phyloP scores from a whole-genome alignment of 1,140 invertebrate species.

The Zaprionus kolodkinae region DNA sequence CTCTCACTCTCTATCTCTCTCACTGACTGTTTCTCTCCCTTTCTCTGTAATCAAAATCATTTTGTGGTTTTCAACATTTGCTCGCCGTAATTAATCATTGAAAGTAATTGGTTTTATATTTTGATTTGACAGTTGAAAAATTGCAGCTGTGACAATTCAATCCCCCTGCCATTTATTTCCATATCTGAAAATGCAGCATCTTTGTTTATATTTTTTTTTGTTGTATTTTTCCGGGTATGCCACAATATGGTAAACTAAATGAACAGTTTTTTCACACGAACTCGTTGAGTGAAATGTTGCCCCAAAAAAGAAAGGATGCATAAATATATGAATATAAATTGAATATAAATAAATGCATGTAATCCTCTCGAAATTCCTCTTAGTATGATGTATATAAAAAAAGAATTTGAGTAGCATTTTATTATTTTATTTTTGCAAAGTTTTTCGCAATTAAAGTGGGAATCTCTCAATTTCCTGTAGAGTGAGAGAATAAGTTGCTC shows the following conservation, averaged over 20 bases:
- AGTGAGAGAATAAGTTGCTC: not conserved
- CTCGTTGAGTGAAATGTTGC: not conserved
- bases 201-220: conserved; percentile 12
- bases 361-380: conserved; percentile 24
- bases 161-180: conserved; percentile 35
- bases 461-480: not conserved
- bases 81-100: conserved; percentile 72
- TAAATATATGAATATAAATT: conserved; percentile 55
- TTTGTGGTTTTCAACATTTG: conserved; percentile 72
- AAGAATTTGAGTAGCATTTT: not conserved
- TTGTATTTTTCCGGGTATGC: too few species aligned
- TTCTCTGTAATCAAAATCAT: conserved; percentile 71
- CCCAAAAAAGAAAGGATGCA: conserved; percentile 1
- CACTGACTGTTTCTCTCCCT: conserved; percentile 17
- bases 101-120: conserved; percentile 80
- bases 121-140: conserved; percentile 81
- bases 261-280: not conserved
- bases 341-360: conserved; percentile 53
- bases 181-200: not conserved
- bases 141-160: conserved; percentile 76
- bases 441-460: not conserved
- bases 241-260: conserved; percentile 27
- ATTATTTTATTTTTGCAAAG: not conserved
- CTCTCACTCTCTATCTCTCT: not conserved
- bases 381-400: conserved; percentile 6